Evolutionary conservation across 1,140 invertebrate genomes (phyloP), one percentile per base, ranked within the genome.

Genomic region (Tenebrio molitor): DNA sequence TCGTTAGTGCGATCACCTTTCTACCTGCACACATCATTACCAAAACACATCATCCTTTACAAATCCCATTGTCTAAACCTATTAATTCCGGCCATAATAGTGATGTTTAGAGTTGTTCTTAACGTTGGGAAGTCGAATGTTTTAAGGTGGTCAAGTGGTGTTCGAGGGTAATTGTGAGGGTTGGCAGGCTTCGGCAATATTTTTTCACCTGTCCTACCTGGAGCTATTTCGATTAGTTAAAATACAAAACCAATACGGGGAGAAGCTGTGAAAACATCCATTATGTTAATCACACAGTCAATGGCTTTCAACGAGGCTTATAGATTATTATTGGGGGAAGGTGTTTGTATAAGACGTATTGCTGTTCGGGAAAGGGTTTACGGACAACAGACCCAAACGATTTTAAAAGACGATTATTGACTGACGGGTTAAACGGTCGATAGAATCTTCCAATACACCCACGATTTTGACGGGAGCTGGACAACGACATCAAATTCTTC

Each of bases 191-290:
- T 42, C 41, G 29, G 39, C 53, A 63, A 36, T 58, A 53, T 69
- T 58, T 63, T 62, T 70, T 41, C 69, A 70, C 69, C 69, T 70
- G 69, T 42, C 53, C 42, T 42, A 58, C 69, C 53, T 44, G 33
- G 2, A 50, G 69, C 50, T 21, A 42, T 41, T 62, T 70, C 69
- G 69, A 62, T 44, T 62, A 62, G 50, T 63, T 62, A 34, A 69
- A 58, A 69, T 58, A 33, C 44, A 36, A 70, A 70, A 70, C 69
- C 69, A 70, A 70, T 70, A 70, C 50, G 34, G 50, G 19, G 21
- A 14, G 42, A 70, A 70, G 69, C 69, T 70, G 69, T 70, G 69
- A 70, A 70, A 70, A 70, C 69, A 70, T 70, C 69, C 69, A 70
- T 70, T 70, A 42, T 44, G 69, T 36, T 70, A 70, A 70, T 70